phyloP scores from a whole-genome alignment of 2,888 invertebrate species.

The Lamproptera curius region DNA sequence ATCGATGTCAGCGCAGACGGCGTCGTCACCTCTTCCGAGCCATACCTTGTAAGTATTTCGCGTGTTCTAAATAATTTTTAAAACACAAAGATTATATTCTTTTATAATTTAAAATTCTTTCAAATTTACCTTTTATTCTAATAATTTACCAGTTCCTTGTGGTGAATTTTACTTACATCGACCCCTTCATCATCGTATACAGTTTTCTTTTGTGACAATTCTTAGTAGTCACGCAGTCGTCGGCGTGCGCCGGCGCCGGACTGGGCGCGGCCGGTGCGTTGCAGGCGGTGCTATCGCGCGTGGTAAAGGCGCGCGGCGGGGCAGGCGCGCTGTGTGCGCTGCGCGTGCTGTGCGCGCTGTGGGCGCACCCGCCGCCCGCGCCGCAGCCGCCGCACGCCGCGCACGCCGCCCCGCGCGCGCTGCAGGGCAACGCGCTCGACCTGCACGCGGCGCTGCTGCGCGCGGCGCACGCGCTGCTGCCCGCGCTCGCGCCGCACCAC shows the following conservation, averaged over 20 bases:
- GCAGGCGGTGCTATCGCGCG: constrained; percentile 52
- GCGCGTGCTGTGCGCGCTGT: constrained; percentile 85
- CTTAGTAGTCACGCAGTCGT: no score
- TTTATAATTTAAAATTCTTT: no score
- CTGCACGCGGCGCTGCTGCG: constrained; percentile 76
- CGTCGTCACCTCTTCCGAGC: constrained; percentile 56
- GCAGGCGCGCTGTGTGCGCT: constrained; percentile 46
- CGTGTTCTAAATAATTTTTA: not conserved
- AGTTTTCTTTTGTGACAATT: no score
- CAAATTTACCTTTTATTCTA: no score
- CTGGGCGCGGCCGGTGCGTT: constrained; percentile 58
- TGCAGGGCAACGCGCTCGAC: constrained; percentile 29
- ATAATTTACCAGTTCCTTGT: no score
- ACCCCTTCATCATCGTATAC: no score
- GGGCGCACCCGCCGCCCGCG: constrained; percentile 84
- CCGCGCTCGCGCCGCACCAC: constrained; percentile 81
- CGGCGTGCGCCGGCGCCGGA: constrained; percentile 56
- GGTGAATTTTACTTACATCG: no score
- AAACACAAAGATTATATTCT: no score
- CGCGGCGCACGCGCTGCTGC: constrained; percentile 81
- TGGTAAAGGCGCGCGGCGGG: constrained; percentile 55
- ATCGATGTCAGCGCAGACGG: constrained; percentile 73
- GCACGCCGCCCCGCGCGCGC: constrained; percentile 44
- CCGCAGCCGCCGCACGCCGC: constrained; percentile 73
- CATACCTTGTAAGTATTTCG: constrained; percentile 56